Evolutionary conservation across 2,888 invertebrate species (phyloP), one percentile per base, ranked within the genome.

Genomic region (Brachynemurus nebulosus): DNA sequence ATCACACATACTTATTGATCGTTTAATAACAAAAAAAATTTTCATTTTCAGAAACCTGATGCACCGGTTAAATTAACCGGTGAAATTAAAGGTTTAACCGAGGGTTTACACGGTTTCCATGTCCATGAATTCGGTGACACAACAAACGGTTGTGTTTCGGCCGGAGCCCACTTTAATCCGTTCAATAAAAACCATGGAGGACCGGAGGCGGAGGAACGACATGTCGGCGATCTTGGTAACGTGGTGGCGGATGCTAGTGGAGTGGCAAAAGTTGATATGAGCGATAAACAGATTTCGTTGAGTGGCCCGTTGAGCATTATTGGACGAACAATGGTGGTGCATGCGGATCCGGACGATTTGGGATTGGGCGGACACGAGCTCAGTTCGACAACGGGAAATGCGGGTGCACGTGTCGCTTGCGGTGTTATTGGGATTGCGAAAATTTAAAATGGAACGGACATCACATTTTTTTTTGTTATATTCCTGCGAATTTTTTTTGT

Each of bases 101-200:
- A 80, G 62, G 95, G 95, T 48, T 60, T 67, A 2, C 88, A 92
- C 59, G 91, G 91, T 17, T 92, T 96, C 69, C 96, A 96, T 61
- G 78, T 96, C 48, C 96, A 96, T 61, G 89, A 96, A 68, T 95
- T 91, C 60, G 96, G 96, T 1, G 95, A 95, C 66, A 89, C 86
- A 59, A 91, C 92, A 20, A 91, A 95, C 61, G 90, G 89, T 1
- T 96, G 96, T 65, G 86, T 82, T n/a, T 91, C 90, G 30, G 91
- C 95, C 25, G 96, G 95, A 0, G 70, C 86, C 0, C 96, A 96
- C 67, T 96, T 88, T 68, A 96, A 96, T 67, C 95, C 95, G 0
- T 52, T 63, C 39, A 76, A 76, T 53, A 73, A 75, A 55, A 83
- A 82, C 0, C 96, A 96, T 58, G 96, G 90, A 11, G 85, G 74